These are phyloP conservation scores for Etheostoma spectabile DNA, from an alignment of 2,113 vertebrate genomes.

Conservation along the genomic window DNA sequence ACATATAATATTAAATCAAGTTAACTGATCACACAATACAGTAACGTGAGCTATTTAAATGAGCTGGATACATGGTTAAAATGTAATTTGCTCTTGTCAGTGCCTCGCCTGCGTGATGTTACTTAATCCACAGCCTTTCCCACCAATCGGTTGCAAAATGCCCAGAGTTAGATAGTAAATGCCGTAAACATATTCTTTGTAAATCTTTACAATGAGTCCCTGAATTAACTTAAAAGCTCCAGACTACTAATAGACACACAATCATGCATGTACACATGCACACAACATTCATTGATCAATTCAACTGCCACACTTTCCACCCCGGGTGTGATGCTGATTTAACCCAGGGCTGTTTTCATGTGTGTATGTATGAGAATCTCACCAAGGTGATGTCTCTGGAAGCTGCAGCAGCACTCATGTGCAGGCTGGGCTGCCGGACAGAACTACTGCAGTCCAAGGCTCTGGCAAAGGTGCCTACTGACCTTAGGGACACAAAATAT, in stretches of 20 bases:
- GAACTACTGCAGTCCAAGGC: conserved; percentile 89
- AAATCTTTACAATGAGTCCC: too few relatives aligned
- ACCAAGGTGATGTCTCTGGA: conserved; percentile 89
- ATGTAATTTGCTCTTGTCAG: too few relatives aligned
- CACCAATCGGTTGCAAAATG: too few relatives aligned
- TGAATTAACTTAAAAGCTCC: too few relatives aligned
- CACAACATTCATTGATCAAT: conserved; percentile 30
- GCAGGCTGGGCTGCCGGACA: conserved; percentile 87
- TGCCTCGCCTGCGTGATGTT: too few relatives aligned
- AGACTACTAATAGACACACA: neutral
- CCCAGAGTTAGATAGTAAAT: too few relatives aligned
- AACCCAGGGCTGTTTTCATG: conserved; percentile 13
- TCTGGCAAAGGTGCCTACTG: conserved; percentile 87
- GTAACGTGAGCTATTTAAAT: too few relatives aligned
- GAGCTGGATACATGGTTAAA: too few relatives aligned
- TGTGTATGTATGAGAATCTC: conserved; percentile 49
- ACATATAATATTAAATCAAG: too few relatives aligned
- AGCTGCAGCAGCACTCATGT: conserved; percentile 88
- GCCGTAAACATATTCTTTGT: too few relatives aligned
- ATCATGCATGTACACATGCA: neutral
- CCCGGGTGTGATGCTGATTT: conserved; percentile 16
- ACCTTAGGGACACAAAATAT: conserved; percentile 63
- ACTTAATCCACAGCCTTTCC: too few relatives aligned
- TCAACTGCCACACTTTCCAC: neutral
- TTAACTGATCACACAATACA: too few relatives aligned